These are phyloP conservation scores for Nycteola revayana DNA, from an alignment of 2,888 invertebrate species.

Conservation along the genomic window DNA sequence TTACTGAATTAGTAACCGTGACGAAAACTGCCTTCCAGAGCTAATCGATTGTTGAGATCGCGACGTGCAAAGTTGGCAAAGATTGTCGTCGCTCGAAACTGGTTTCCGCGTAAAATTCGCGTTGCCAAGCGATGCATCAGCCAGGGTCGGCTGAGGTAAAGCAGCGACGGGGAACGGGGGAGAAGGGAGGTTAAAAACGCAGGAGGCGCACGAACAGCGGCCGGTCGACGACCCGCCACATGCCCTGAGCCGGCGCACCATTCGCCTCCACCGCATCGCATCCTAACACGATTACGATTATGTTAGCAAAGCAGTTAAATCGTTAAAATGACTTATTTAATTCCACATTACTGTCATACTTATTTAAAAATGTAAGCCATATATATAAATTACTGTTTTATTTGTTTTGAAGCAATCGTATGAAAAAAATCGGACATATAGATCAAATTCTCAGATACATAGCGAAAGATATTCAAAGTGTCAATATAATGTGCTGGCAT, in stretches of 20 bases:
- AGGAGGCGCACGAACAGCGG: constrained; percentile 74
- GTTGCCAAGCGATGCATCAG: constrained; percentile 76
- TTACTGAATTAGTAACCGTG: constrained; percentile 15
- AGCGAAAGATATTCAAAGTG: background rate
- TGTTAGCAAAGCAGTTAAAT: constrained; percentile 50
- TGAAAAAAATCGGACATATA: no score
- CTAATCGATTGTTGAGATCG: constrained; percentile 43
- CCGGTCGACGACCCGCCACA: constrained; percentile 78
- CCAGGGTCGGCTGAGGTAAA: constrained; percentile 69
- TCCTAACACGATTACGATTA: constrained; percentile 65
- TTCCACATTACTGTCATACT: no score
- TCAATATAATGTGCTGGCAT: constrained; percentile 7
- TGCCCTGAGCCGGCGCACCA: constrained; percentile 75
- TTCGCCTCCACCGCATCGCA: constrained; percentile 60
- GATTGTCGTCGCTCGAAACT: constrained; percentile 68
- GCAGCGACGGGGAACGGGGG: constrained; percentile 54
- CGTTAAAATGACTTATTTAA: constrained; percentile 11
- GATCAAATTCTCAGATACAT: no score
- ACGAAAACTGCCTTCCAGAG: constrained; percentile 19
- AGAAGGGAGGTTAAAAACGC: constrained; percentile 64
- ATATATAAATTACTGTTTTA: no score
- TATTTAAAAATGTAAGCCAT: no score
- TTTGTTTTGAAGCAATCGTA: no score
- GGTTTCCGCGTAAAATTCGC: constrained; percentile 79
- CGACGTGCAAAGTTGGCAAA: constrained; percentile 48